These are phyloP conservation scores for Parazoanthus darwini DNA, from an alignment of 92 coral and sea anemone species.

Conservation along the genomic window DNA sequence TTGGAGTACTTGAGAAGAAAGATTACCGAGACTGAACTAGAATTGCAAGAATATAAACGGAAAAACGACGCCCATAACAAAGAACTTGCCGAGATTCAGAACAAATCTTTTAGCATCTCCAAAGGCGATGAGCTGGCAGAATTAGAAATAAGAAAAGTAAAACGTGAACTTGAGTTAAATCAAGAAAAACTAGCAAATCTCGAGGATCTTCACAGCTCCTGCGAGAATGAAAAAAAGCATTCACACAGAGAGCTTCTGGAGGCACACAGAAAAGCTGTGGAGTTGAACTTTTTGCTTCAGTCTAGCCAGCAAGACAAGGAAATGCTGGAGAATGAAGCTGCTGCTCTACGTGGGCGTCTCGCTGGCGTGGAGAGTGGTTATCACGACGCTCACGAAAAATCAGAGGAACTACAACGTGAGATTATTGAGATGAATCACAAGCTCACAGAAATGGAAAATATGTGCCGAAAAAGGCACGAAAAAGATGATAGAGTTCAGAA, in stretches of 20 bases:
- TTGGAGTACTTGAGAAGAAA: conserved; percentile 53
- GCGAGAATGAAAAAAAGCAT: conserved; percentile 67
- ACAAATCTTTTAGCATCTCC: not conserved
- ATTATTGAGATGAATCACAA: conserved; percentile 55
- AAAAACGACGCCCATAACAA: conserved; percentile 49
- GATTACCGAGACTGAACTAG: conserved; percentile 57
- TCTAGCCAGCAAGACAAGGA: conserved; percentile 62
- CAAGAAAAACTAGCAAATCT: conserved; percentile 54
- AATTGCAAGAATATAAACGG: conserved; percentile 49
- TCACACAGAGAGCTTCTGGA: conserved; percentile 66
- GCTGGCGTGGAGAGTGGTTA: conserved; percentile 46
- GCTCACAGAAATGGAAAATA: conserved; percentile 47
- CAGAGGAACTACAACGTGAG: conserved; percentile 49
- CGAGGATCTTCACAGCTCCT: conserved; percentile 56
- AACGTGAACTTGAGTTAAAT: conserved; percentile 61
- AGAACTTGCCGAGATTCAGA: conserved; percentile 44
- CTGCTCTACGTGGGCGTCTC: conserved; percentile 45
- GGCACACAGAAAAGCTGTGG: conserved; percentile 56
- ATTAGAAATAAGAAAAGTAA: conserved; percentile 41
- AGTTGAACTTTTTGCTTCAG: conserved; percentile 51
- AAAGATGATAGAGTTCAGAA: conserved; percentile 54
- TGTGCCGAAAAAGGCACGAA: conserved; percentile 44
- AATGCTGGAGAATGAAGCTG: conserved; percentile 62
- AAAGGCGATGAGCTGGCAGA: conserved; percentile 23
- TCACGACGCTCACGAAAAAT: conserved; percentile 42